Evolutionary conservation across 2,113 vertebrate species (phyloP).

Genomic region (Propithecus coquereli): DNA sequence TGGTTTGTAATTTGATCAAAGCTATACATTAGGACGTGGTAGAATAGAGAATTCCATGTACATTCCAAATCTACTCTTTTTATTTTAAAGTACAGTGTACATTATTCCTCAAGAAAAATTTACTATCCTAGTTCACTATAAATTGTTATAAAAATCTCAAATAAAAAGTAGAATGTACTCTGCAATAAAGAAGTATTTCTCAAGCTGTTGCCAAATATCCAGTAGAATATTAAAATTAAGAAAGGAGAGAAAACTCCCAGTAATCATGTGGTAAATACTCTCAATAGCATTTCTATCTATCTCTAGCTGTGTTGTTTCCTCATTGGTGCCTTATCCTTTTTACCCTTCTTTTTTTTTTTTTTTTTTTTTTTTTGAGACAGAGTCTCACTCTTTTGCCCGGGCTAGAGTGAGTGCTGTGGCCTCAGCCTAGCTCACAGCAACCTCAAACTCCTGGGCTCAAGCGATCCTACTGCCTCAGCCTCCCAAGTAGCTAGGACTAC

Average conservation of each 20-base stretch:
- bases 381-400: too few relatives aligned
- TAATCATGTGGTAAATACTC: background rate
- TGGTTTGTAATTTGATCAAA: background rate
- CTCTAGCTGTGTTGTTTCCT: background rate
- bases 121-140: background rate
- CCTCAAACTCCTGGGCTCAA: too few relatives aligned
- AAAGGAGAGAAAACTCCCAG: background rate
- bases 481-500: too few relatives aligned
- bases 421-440: too few relatives aligned
- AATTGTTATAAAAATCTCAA: background rate
- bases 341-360: background rate
- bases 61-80: background rate
- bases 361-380: too few relatives aligned
- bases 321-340: background rate
- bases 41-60: background rate
- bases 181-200: background rate
- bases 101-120: background rate
- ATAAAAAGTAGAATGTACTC: background rate
- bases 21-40: background rate
- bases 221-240: background rate
- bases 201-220: background rate
- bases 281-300: too few relatives aligned
- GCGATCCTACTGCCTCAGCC: too few relatives aligned
- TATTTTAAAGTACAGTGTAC: background rate
- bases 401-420: too few relatives aligned